phyloP scores from a whole-genome alignment of 2,888 invertebrate species.

The Anthrax anthrax region DNA sequence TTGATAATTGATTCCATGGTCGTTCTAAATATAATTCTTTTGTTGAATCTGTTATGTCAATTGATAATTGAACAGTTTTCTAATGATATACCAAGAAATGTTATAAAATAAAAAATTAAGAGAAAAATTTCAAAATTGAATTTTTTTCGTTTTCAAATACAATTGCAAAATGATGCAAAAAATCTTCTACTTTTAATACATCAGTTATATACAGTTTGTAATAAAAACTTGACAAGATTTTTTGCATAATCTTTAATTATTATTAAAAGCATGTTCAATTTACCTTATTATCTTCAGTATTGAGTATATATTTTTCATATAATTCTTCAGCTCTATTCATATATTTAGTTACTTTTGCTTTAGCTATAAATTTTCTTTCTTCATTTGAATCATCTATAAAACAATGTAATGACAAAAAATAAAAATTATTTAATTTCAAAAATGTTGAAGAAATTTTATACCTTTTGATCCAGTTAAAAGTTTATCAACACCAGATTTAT shows the following conservation, averaged over 20 bases:
- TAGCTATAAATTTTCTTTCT: conserved; percentile 30
- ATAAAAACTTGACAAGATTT: too few species aligned
- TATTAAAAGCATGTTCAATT: too few species aligned
- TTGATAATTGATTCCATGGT: conserved; percentile 31
- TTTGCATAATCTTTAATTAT: too few species aligned
- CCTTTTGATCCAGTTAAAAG: conserved; percentile 26
- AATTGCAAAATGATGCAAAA: too few species aligned
- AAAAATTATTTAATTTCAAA: background rate
- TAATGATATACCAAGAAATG: background rate
- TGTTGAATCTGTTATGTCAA: conserved; percentile 19
- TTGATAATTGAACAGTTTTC: conserved; percentile 23
- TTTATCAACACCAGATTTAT: conserved; percentile 30
- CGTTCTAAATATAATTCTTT: conserved; percentile 23
- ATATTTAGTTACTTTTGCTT: conserved; percentile 32
- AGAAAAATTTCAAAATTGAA: too few species aligned
- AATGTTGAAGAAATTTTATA: conserved; percentile 1
- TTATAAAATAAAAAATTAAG: too few species aligned
- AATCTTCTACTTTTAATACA: too few species aligned
- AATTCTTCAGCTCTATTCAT: conserved; percentile 30
- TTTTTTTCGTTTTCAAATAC: conserved; percentile 7
- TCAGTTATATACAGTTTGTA: too few species aligned
- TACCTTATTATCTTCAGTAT: conserved; percentile 12
- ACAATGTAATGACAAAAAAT: background rate
- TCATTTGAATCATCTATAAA: conserved; percentile 24
- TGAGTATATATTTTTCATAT: conserved; percentile 23